Conservation (phyloP, 1,140 invertebrate genomes). For the Leucophenga varia region DNA sequence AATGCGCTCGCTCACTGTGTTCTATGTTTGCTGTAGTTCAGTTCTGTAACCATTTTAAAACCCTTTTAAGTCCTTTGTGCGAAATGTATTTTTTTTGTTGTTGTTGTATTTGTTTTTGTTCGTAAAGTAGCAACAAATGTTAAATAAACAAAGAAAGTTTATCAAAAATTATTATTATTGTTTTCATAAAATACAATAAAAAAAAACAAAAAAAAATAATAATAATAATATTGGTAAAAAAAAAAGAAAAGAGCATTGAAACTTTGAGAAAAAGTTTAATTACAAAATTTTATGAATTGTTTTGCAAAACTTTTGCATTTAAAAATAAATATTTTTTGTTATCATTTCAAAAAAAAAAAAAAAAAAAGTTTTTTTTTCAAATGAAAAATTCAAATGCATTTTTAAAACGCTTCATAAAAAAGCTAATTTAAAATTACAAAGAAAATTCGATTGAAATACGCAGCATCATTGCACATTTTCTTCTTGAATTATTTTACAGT, state of each 20-base stretch:
- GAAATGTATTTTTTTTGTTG: conserved; percentile 10
- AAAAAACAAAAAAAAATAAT: conserved; percentile 9
- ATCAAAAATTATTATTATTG: background rate
- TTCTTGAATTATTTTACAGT: background rate
- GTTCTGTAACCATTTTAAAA: background rate
- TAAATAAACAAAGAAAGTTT: conserved; percentile 8
- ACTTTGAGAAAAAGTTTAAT: conserved; percentile 20
- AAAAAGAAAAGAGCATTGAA: conserved; percentile 41
- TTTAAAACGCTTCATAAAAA: too few species aligned
- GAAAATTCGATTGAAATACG: too few species aligned
- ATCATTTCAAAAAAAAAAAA: too few species aligned
- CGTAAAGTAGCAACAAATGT: conserved; percentile 6
- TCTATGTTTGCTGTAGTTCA: too few species aligned
- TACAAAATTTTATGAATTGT: conserved; percentile 19
- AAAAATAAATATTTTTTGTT: conserved; percentile 17
- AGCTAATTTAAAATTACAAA: too few species aligned
- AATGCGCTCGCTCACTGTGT: conserved; percentile 31
- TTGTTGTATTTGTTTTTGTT: conserved; percentile 6
- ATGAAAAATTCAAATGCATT: too few species aligned
- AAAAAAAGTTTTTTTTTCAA: background rate
- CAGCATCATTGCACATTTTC: too few species aligned
- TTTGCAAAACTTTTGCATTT: conserved; percentile 21
- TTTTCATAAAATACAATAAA: conserved; percentile 7
- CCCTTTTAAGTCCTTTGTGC: conserved; percentile 12
- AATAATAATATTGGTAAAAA: background rate